Conservation (phyloP, 2,113 vertebrate genomes). For the Rhombomys opimus region DNA sequence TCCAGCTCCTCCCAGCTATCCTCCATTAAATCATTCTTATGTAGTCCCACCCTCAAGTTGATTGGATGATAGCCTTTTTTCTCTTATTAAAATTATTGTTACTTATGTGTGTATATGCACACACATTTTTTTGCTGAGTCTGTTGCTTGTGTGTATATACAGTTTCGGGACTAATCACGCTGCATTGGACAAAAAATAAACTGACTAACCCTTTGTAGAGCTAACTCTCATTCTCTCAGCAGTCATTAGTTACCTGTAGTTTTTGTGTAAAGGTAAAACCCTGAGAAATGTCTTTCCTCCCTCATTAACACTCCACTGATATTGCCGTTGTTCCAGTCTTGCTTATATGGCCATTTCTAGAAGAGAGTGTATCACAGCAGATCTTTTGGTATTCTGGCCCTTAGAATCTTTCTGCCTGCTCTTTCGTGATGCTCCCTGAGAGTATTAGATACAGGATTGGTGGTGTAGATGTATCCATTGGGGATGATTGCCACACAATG, state of each 20-base stretch:
- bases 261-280: not conserved
- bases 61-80: not conserved
- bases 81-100: not conserved
- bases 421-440: not conserved
- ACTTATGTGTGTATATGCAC: not conserved
- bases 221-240: not conserved
- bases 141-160: not conserved
- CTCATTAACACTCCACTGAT: not conserved
- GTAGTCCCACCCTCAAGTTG: not conserved
- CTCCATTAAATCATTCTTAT: not conserved
- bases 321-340: not conserved
- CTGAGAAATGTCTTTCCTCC: not conserved
- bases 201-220: not conserved
- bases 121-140: not conserved
- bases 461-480: not conserved
- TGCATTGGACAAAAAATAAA: not conserved
- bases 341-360: not conserved
- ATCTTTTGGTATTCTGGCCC: not conserved
- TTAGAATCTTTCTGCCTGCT: not conserved
- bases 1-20: not conserved
- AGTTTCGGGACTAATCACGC: not conserved
- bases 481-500: not conserved
- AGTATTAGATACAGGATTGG: not conserved
- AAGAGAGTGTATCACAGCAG: not conserved
- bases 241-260: not conserved